Evolutionary conservation across 2,888 invertebrate genomes (phyloP), one percentile per base, ranked within the genome.

Genomic region (Microctonus brassicae): DNA sequence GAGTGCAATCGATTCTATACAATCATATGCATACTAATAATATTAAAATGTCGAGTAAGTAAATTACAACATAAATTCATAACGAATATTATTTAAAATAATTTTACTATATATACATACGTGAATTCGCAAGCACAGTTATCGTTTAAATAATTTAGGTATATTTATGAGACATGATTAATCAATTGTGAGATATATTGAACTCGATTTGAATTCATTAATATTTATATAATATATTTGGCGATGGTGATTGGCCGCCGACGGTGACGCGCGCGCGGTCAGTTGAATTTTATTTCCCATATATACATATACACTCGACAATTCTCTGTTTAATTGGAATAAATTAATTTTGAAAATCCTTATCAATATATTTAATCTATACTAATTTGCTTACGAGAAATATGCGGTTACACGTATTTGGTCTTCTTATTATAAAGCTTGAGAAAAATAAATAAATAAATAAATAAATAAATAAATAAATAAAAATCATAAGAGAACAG

Each of bases 21-120:
- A 22, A 64, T 66, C 69, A 70, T n/a, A n/a, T 72, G 73, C 70
- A 75, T 70, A 70, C 66, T 72, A 70, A 76, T 76, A 47, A 72
- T 75, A 65, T 65, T 63, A 47, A 66, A 42, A 62, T 64, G 60
- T 74, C 53, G 69, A 26, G 34, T 39, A 47, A 67, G 57, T 47
- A 52, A 60, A 58, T 69, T 33, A 26, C 60, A 64, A 58, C 39
- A 64, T 55, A 26, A 61, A 67, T 22, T 5, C 29, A 36, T 24
- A 60, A 42, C 61, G 24, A 64, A 22, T 36, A 61, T 66, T 47
- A 68, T 47, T 47, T 6, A 20, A 47, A n/a, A 17, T 47, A 0
- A n/a, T n/a, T n/a, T n/a, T n/a, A n/a, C n/a, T n/a, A n/a, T 20
- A 6, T n/a, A n/a, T 20, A 6, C 17, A 47, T n/a, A 2, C 47